A percentile compares a stretch with the other conserved stretches of the same genome.
These are phyloP conservation scores for Mustelus asterias DNA, from an alignment of 2,113 vertebrate species.

Conservation along the genomic window DNA sequence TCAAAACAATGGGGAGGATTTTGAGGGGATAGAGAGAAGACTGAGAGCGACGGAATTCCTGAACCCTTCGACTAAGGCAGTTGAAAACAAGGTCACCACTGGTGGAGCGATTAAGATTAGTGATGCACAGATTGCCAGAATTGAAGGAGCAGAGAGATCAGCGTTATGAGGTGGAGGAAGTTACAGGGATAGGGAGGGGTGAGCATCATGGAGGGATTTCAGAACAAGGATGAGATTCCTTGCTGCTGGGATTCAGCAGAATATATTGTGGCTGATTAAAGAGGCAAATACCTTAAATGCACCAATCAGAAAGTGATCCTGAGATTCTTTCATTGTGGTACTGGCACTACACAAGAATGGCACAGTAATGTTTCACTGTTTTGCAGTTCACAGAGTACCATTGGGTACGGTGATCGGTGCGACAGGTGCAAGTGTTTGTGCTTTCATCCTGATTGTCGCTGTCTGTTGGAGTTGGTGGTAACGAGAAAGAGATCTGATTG, in stretches of 20 bases:
- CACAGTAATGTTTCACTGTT: background rate
- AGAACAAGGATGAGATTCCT: background rate
- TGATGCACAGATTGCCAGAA: background rate
- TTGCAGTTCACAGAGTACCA: slow-evolving; percentile 3
- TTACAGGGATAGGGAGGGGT: background rate
- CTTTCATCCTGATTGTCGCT: background rate
- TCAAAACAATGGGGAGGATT: background rate
- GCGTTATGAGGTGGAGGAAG: background rate
- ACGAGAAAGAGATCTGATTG: background rate
- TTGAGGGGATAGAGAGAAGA: background rate
- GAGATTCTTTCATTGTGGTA: background rate
- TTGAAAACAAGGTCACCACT: background rate
- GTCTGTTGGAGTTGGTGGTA: slow-evolving; percentile 26
- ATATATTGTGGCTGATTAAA: background rate
- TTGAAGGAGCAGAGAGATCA: background rate
- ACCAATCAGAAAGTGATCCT: background rate
- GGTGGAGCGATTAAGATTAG: background rate
- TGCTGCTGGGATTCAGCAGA: background rate
- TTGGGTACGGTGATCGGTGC: slow-evolving; percentile 18
- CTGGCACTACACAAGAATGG: too few relatives aligned
- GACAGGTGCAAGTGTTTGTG: background rate
- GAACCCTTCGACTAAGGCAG: background rate
- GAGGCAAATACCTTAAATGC: background rate
- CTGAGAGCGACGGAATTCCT: background rate
- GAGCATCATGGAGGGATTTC: background rate